These are phyloP conservation scores for Furnarius figulus DNA, from an alignment of 2,113 vertebrate genomes.

Conservation along the genomic window DNA sequence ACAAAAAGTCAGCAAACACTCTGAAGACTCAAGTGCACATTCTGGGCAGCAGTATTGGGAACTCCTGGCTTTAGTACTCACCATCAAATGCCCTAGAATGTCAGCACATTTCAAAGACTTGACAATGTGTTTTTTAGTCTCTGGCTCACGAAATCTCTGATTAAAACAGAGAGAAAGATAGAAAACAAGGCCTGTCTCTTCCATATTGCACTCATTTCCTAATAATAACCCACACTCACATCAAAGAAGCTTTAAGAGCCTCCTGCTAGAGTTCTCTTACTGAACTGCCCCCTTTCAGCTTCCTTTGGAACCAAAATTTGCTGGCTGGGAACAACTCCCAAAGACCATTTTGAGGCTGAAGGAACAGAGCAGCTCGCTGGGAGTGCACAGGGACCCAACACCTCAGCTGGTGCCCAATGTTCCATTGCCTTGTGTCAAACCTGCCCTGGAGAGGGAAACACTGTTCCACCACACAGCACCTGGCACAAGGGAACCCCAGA, in stretches of 20 bases:
- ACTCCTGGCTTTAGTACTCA: not conserved
- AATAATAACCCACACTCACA: not conserved
- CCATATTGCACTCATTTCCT: not conserved
- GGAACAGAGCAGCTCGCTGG: not conserved
- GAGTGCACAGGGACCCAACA: not conserved
- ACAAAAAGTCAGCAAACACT: slow-evolving; percentile 20
- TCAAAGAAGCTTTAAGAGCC: not conserved
- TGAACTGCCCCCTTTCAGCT: not conserved
- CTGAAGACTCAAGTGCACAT: not conserved
- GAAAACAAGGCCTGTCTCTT: not conserved
- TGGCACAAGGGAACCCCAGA: not conserved
- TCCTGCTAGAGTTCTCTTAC: not conserved
- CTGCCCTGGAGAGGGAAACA: not conserved
- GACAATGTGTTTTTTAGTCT: not conserved
- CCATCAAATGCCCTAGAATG: not conserved
- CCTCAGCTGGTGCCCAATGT: not conserved
- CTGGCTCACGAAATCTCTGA: not conserved
- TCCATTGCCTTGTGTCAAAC: not conserved
- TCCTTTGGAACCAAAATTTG: not conserved
- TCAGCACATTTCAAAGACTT: not conserved
- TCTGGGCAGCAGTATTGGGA: not conserved
- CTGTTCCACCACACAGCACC: not conserved
- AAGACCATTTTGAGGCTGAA: not conserved
- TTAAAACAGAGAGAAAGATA: not conserved
- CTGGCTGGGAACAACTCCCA: not conserved